Evolutionary conservation across 2,113 vertebrate genomes (phyloP).

Genomic region (Cariama cristata): DNA sequence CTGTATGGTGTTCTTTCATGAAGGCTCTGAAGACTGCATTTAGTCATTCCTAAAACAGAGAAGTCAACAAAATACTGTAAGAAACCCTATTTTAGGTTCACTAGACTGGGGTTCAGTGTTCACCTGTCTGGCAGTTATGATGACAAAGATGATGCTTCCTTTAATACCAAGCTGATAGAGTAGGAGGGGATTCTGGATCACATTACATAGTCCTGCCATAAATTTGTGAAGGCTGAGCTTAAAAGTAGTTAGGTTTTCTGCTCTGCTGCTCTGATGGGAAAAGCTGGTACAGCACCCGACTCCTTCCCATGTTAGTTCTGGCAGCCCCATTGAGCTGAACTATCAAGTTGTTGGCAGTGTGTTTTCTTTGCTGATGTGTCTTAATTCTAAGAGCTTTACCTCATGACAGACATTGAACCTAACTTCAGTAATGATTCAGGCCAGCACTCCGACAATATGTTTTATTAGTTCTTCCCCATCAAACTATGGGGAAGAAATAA

Average conservation of each 20-base stretch:
- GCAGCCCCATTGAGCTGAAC: neutral
- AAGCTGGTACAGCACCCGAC: neutral
- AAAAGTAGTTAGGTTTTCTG: neutral
- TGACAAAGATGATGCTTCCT: neutral
- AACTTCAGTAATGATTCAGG: neutral
- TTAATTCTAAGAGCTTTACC: neutral
- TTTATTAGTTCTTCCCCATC: neutral
- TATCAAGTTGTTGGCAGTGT: too few relatives aligned
- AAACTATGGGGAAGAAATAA: neutral
- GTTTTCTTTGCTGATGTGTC: neutral
- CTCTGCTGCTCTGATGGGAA: neutral
- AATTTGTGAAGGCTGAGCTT: neutral
- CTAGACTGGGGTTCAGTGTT: neutral
- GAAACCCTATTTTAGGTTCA: neutral
- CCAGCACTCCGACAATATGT: neutral
- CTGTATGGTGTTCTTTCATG: neutral
- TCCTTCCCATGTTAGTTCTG: accelerated
- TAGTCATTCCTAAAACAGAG: neutral
- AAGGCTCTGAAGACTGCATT: neutral
- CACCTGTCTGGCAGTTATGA: neutral
- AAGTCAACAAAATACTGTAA: neutral
- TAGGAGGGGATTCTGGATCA: neutral
- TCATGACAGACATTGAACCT: neutral
- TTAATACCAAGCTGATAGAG: neutral
- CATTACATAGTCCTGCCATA: neutral